Evolutionary conservation across 2,113 vertebrate genomes (phyloP).

Genomic region (Pelmatolapia mariae): DNA sequence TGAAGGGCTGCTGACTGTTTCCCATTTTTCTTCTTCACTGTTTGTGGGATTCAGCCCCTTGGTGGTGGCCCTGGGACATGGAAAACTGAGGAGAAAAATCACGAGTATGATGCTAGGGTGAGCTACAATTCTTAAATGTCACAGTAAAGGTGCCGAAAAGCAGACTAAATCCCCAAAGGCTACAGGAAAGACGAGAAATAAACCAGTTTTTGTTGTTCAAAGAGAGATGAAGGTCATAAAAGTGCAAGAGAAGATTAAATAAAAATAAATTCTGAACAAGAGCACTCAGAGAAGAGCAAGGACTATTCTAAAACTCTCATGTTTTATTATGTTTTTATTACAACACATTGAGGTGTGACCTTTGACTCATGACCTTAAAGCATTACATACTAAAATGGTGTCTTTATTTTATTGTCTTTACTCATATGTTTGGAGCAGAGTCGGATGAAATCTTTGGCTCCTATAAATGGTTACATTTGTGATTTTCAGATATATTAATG

Average conservation of each 20-base stretch:
- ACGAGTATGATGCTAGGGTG: conserved; percentile 33
- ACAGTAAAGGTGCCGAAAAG: background rate
- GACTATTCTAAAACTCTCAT: background rate
- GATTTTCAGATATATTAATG: background rate
- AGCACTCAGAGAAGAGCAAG: background rate
- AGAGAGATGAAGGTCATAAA: conserved; percentile 1
- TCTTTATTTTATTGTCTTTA: background rate
- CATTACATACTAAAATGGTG: background rate
- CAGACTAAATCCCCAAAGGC: background rate
- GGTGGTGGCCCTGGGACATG: conserved; percentile 74
- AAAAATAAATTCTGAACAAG: background rate
- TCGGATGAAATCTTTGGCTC: background rate
- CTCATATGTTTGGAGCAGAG: background rate
- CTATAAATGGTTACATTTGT: background rate
- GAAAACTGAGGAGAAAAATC: conserved; percentile 69
- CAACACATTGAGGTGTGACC: background rate
- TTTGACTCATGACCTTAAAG: background rate
- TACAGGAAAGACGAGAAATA: background rate
- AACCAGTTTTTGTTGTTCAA: conserved; percentile 21
- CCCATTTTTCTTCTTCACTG: conserved; percentile 72
- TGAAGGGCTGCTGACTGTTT: conserved; percentile 67
- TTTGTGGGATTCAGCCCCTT: conserved; percentile 77
- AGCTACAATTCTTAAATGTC: background rate
- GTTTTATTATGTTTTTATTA: background rate
- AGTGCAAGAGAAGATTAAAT: background rate